phyloP scores from a whole-genome alignment of 2,888 invertebrate species.

The Autographa gamma region DNA sequence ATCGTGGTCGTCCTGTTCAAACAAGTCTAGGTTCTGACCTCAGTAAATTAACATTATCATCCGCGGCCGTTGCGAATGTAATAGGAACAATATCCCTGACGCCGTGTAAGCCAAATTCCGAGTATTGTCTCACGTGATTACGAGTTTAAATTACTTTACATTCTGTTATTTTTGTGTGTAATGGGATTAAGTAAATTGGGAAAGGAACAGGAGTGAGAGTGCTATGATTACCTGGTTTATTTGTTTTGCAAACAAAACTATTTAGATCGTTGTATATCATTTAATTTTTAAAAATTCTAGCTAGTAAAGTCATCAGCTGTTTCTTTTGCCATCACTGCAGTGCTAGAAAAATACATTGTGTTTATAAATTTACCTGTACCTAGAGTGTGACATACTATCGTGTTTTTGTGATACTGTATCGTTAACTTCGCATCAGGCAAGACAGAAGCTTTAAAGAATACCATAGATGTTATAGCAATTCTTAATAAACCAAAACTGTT shows the following conservation, averaged over 20 bases:
- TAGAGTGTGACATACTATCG: no score
- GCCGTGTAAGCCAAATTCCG: slow-evolving; percentile 17
- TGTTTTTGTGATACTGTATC: no score
- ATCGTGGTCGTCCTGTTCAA: slow-evolving; percentile 13
- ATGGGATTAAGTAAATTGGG: not conserved
- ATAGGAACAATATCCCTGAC: slow-evolving; percentile 42
- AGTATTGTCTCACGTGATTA: slow-evolving; percentile 31
- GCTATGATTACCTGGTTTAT: not conserved
- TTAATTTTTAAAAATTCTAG: no score
- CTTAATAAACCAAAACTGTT: not conserved
- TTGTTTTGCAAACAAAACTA: not conserved
- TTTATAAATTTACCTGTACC: no score
- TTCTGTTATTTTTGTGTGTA: not conserved
- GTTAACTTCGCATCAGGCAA: no score
- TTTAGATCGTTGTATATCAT: no score
- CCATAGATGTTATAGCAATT: no score
- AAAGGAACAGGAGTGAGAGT: not conserved
- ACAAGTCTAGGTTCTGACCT: slow-evolving; percentile 32
- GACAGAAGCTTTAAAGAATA: no score
- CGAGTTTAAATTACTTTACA: slow-evolving; percentile 7
- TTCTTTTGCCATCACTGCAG: no score
- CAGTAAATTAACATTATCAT: slow-evolving; percentile 38
- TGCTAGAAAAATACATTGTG: no score
- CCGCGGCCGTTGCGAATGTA: slow-evolving; percentile 26
- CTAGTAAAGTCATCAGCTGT: no score